Conservation (phyloP, 2,113 vertebrate genomes). For the Clinocottus analis region DNA sequence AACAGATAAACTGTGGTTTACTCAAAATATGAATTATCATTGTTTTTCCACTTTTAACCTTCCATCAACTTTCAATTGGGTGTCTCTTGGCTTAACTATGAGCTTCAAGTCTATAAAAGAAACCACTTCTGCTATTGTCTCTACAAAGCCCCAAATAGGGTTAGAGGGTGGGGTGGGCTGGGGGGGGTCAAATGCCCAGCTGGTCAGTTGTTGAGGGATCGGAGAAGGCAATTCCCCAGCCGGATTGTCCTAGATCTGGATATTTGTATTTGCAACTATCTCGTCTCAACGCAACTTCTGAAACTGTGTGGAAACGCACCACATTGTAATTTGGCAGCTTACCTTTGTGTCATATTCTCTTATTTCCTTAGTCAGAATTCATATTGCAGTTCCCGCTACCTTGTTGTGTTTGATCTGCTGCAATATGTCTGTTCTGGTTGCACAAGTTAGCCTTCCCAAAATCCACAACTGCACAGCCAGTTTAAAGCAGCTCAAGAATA, state of each 20-base stretch:
- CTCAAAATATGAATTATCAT: not conserved
- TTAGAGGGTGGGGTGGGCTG: too few species aligned
- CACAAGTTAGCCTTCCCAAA: constrained; percentile 34
- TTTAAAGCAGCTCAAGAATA: constrained; percentile 44
- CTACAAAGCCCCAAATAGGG: constrained; percentile 1
- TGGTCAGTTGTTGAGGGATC: constrained; percentile 39
- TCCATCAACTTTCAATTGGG: not conserved
- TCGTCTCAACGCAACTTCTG: constrained; percentile 11
- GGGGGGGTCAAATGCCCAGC: constrained; percentile 42
- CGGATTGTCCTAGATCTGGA: constrained; percentile 19
- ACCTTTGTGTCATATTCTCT: constrained; percentile 8
- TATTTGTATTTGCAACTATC: constrained; percentile 10
- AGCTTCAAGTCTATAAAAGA: not conserved
- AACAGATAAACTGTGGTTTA: not conserved
- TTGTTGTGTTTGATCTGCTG: constrained; percentile 35
- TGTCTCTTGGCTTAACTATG: not conserved
- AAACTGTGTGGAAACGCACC: not conserved
- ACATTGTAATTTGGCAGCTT: not conserved
- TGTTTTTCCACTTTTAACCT: not conserved
- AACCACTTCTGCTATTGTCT: constrained; percentile 16
- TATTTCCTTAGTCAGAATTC: not conserved
- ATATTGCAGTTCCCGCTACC: not conserved
- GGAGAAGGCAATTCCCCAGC: constrained; percentile 25
- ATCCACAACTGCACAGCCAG: constrained; percentile 38
- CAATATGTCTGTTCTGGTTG: constrained; percentile 45